phyloP scores from a whole-genome alignment of 2,113 vertebrate species.

The Apeltes quadracus region DNA sequence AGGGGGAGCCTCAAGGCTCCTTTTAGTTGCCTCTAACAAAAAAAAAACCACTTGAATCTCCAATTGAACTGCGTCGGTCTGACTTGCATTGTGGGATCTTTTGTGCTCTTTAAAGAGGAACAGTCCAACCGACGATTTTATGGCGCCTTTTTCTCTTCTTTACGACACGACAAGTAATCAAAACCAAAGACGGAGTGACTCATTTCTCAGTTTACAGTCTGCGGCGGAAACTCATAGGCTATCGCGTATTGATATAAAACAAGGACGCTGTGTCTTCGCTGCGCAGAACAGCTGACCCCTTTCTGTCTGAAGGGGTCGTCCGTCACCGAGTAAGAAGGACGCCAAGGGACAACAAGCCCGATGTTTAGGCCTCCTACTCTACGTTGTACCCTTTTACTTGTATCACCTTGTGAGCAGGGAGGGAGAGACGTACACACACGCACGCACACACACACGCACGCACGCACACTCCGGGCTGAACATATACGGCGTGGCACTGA shows the following conservation, averaged over 20 bases:
- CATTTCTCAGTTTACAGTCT: neutral
- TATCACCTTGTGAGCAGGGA: neutral
- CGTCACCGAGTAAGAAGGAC: conserved; percentile 14
- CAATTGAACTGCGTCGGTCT: neutral
- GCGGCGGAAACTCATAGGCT: neutral
- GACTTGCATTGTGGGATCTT: neutral
- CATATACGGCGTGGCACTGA: conserved; percentile 45
- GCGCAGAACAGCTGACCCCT: conserved; percentile 16
- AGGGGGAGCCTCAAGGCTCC: neutral
- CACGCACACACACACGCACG: conserved; percentile 7
- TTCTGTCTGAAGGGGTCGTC: conserved; percentile 13
- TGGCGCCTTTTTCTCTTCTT: neutral
- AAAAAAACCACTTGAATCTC: neutral
- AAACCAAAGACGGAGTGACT: neutral
- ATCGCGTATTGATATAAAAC: conserved; percentile 11
- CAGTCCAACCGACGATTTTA: neutral
- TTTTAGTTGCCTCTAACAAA: neutral
- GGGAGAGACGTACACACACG: conserved; percentile 3
- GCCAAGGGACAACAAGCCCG: neutral
- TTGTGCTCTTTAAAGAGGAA: neutral
- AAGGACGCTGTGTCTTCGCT: conserved; percentile 5
- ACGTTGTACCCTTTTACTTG: neutral
- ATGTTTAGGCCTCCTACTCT: neutral
- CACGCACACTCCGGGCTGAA: conserved; percentile 19
- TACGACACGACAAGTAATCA: neutral